phyloP scores from a whole-genome alignment of 2,113 vertebrate genomes.

The human region GRCh38 chr7:35451001-35451500 shows the following conservation, averaged over 20 bases:
- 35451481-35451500: background rate
- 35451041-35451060: background rate
- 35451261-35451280: background rate
- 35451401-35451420: background rate
- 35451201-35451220: background rate
- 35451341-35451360: background rate
- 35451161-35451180: background rate
- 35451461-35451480: background rate
- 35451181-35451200: background rate
- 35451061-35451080: background rate
- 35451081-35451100: background rate
- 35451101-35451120: background rate
- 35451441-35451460: background rate
- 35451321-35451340: background rate
- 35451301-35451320: background rate
- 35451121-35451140: background rate
- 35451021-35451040: background rate
- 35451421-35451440: background rate
- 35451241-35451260: background rate
- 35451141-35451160: background rate
- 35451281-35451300: background rate
- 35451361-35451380: background rate
- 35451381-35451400: background rate
- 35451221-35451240: background rate
- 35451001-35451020: background rate